These are phyloP conservation scores for Crocidura indochinensis DNA, from an alignment of 2,797 vertebrate genomes.

Conservation along the genomic window DNA sequence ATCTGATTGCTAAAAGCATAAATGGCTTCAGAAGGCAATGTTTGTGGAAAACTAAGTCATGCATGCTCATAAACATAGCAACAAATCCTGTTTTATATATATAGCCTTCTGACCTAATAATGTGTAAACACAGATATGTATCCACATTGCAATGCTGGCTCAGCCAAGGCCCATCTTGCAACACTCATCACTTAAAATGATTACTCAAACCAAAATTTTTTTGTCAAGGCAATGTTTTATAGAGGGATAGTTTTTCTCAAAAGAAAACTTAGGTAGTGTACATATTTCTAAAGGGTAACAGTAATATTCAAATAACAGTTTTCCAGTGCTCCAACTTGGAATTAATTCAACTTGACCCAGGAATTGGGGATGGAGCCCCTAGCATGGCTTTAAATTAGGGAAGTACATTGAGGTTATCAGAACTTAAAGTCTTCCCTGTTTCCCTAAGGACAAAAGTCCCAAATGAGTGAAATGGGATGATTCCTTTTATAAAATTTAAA, in stretches of 20 bases:
- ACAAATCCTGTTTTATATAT: constrained; percentile 88
- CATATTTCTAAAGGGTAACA: constrained; percentile 82
- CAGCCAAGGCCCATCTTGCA: constrained; percentile 85
- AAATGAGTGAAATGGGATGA: constrained; percentile 64
- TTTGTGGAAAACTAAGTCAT: constrained; percentile 25
- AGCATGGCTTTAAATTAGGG: constrained; percentile 82
- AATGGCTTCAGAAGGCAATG: constrained; percentile 31
- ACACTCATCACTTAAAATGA: constrained; percentile 83
- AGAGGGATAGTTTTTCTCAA: constrained; percentile 83
- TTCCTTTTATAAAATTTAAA: constrained; percentile 79
- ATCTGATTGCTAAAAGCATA: neutral
- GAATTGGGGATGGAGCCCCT: constrained; percentile 76
- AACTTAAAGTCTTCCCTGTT: constrained; percentile 59
- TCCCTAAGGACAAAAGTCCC: constrained; percentile 74
- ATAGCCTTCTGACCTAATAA: constrained; percentile 88
- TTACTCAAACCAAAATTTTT: constrained; percentile 75
- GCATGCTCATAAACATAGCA: constrained; percentile 79
- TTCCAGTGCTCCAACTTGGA: constrained; percentile 82
- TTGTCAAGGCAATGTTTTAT: constrained; percentile 79
- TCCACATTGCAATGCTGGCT: constrained; percentile 88
- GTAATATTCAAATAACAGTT: constrained; percentile 85
- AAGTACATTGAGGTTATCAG: constrained; percentile 70
- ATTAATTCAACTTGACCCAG: constrained; percentile 77
- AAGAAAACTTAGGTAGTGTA: constrained; percentile 84
- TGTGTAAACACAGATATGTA: constrained; percentile 83